These are phyloP conservation scores for Origma solitaria DNA, from an alignment of 2,113 vertebrate genomes.

Conservation along the genomic window DNA sequence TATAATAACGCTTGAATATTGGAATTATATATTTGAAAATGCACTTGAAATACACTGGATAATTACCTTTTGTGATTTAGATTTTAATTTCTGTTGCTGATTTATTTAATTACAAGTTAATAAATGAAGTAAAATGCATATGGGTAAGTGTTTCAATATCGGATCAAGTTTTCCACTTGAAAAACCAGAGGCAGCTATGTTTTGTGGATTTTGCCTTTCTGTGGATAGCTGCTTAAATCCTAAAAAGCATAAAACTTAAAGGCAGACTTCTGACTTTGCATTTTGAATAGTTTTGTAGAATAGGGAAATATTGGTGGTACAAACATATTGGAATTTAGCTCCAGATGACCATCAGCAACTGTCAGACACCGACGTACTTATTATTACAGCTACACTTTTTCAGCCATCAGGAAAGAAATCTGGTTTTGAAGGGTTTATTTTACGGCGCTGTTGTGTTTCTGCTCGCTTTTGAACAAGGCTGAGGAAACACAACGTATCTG, in stretches of 20 bases:
- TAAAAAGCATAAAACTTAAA: background rate
- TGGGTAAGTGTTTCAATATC: constrained; percentile 78
- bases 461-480: background rate
- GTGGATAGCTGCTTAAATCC: background rate
- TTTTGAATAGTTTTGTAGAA: background rate
- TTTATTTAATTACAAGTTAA: constrained; percentile 99
- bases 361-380: background rate
- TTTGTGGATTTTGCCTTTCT: constrained; percentile 9
- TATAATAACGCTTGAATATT: constrained; percentile 91
- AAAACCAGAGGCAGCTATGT: background rate
- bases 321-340: background rate
- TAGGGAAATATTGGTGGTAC: background rate
- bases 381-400: constrained; percentile 9
- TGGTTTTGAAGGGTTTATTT: background rate
- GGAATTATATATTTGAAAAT: constrained; percentile 96
- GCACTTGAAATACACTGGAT: constrained; percentile 99
- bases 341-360: background rate
- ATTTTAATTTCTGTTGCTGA: constrained; percentile 93
- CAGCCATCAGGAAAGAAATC: background rate
- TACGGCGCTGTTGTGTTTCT: background rate
- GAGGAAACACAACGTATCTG: background rate
- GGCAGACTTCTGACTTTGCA: background rate
- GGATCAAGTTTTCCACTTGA: constrained; percentile 37
- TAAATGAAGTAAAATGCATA: constrained; percentile 89
- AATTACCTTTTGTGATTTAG: constrained; percentile 97